Conservation (phyloP, 2,113 vertebrate genomes). For the Charadrius vociferus region DNA sequence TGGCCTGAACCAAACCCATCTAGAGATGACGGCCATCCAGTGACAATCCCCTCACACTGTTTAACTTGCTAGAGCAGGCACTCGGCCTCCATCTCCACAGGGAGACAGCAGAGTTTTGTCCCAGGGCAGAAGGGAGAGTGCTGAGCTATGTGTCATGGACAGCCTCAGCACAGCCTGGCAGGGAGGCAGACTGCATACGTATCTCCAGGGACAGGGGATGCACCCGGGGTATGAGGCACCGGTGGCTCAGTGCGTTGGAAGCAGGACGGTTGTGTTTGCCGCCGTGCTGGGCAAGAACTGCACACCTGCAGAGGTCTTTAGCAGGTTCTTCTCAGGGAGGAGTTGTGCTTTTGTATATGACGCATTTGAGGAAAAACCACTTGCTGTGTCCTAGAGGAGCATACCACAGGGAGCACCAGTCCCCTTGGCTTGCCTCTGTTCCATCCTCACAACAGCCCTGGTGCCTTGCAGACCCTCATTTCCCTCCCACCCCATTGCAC, state of each 20-base stretch:
- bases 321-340: neutral
- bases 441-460: neutral
- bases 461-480: neutral
- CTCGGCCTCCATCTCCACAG: neutral
- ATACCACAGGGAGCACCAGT: neutral
- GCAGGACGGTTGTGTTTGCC: neutral
- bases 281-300: neutral
- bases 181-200: rapidly evolving
- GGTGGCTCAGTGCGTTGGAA: rapidly evolving
- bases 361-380: neutral
- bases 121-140: neutral
- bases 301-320: neutral
- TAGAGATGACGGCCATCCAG: neutral
- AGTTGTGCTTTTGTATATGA: neutral
- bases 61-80: neutral
- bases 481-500: neutral
- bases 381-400: neutral
- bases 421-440: neutral
- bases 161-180: too few relatives aligned
- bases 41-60: neutral
- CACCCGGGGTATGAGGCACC: neutral
- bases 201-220: neutral
- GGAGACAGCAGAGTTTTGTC: neutral
- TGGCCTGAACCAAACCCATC: neutral
- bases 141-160: neutral